Evolutionary conservation across 2,888 invertebrate genomes (phyloP).

Genomic region (Pristionchus arcanus): DNA sequence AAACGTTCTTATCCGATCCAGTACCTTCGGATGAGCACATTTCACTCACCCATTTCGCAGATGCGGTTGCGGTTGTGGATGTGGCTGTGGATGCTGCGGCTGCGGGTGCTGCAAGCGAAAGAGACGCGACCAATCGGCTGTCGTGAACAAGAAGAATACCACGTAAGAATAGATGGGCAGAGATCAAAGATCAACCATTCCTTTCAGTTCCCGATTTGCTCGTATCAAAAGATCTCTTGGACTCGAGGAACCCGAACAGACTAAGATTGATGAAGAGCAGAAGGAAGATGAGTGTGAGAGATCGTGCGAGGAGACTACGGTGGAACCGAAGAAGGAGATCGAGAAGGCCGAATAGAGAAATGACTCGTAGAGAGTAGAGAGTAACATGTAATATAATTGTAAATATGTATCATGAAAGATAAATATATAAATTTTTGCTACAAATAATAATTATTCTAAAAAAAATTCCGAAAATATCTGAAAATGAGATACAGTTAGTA

Average conservation of each 20-base stretch:
- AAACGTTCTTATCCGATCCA: too few relatives aligned
- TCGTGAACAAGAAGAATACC: conserved; percentile 12
- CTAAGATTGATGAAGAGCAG: conserved; percentile 20
- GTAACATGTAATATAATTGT: background rate
- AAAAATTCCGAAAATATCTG: background rate
- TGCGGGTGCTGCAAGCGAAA: conserved; percentile 40
- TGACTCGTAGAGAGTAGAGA: background rate
- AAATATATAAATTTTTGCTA: background rate
- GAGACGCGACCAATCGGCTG: conserved; percentile 29
- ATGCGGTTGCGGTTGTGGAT: conserved; percentile 25
- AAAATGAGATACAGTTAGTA: background rate
- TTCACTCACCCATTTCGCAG: background rate
- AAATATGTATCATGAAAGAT: background rate
- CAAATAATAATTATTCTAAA: too few relatives aligned
- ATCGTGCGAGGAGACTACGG: background rate
- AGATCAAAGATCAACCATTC: background rate
- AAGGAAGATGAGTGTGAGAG: conserved; percentile 19
- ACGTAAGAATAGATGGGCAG: background rate
- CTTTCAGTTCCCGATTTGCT: conserved; percentile 19
- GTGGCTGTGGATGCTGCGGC: conserved; percentile 31
- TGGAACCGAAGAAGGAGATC: background rate
- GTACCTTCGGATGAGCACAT: too few relatives aligned
- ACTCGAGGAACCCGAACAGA: conserved; percentile 33
- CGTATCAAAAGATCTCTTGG: conserved; percentile 11
- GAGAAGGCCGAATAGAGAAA: background rate